phyloP scores from a whole-genome alignment of 2,113 vertebrate species.

The Bufo gargarizans region DNA sequence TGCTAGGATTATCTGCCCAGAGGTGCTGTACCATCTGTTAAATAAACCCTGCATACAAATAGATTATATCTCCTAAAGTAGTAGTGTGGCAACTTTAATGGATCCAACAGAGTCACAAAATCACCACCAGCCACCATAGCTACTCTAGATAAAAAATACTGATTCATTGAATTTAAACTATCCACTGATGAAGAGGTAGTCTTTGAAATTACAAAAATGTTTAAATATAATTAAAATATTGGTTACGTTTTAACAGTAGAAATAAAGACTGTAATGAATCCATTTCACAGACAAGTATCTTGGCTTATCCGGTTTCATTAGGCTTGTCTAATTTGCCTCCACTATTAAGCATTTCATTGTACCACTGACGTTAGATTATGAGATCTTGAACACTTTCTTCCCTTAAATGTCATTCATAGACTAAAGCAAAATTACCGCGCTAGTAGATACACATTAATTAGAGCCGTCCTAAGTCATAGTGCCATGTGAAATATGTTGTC shows the following conservation, averaged over 20 bases:
- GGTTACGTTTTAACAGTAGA: neutral
- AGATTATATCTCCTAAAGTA: conserved; percentile 33
- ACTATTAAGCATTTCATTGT: neutral
- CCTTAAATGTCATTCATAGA: conserved; percentile 11
- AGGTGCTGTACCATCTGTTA: conserved; percentile 49
- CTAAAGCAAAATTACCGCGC: neutral
- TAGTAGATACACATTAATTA: conserved; percentile 5
- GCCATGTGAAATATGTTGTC: neutral
- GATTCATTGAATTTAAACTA: neutral
- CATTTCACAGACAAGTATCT: neutral
- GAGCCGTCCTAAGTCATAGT: neutral
- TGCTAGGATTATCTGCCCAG: conserved; percentile 55
- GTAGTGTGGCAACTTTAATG: neutral
- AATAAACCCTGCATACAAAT: conserved; percentile 43
- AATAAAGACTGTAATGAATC: neutral
- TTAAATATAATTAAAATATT: neutral
- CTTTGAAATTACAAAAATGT: too few relatives aligned
- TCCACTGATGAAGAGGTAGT: too few relatives aligned
- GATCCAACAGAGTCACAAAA: neutral
- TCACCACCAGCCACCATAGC: neutral
- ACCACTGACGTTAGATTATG: neutral
- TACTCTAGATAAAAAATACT: neutral
- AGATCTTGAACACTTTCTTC: neutral
- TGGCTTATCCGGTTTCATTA: neutral
- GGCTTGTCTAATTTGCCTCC: neutral